Evolutionary conservation across 1,140 invertebrate species (phyloP), one percentile per base, ranked within the genome.

Genomic region (Whitmania pigra): DNA sequence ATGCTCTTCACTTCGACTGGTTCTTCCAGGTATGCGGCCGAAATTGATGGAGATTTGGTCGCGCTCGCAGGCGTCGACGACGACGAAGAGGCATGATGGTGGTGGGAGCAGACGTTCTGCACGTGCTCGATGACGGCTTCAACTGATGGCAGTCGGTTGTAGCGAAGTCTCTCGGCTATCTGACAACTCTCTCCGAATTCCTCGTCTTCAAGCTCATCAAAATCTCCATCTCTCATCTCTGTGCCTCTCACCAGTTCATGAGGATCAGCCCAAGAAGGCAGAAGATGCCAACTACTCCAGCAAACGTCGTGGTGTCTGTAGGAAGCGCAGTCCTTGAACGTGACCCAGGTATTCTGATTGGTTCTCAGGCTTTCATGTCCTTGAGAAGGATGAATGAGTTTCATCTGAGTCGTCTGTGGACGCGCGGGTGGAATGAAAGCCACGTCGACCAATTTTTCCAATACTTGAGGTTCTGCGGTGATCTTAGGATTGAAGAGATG

Each of bases 231-330:
- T 2, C 36, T 31, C 2, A 25, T 31, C 0, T 71, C 29, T 31
- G 55, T 73, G 57, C n/a, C 36, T 29, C 36, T 67, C 49, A 25
- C 40, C 36, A 72, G 63, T 53, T 40, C 20, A 63, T 49, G 67
- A 11, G 71, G 71, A 49, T 74, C 71, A 0, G 73, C 73, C 73
- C 73, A 74, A 71, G 66, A 55, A n/a, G 73, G 73, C 6, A 74
- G 71, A 7, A 74, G 63, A 25, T 53, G 60, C 0, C 29, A 27
- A 29, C 36, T 67, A 22, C 31, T 68, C 73, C 73, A 74, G 17
- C 71, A 53, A 20, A 74, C 22, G 20, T 53, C 71, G 55, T 74
- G 69, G 36, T 74, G 66, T 17, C 29, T 68, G 25, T 67, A 69
- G 11, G 73, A 54, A 29, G 72, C 53, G 43, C 73, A 69, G 3